A percentile compares a stretch with the other conserved stretches of the same genome.
Evolutionary conservation across 1,140 invertebrate species (phyloP).

Genomic region (Druon quercuslanigerum): DNA sequence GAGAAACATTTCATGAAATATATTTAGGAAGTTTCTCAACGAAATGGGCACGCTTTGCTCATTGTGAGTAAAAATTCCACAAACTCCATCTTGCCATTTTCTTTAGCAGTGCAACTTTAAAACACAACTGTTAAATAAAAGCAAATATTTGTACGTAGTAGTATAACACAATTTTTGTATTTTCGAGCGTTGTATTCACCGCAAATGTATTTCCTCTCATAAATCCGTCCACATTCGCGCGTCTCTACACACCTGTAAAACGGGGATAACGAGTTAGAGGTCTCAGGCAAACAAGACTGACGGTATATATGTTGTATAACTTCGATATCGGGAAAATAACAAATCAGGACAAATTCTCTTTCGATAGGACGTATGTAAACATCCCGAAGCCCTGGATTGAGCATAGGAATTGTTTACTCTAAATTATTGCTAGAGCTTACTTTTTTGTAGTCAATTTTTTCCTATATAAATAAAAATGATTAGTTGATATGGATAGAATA

Average conservation of each 20-base stretch:
- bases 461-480: background rate
- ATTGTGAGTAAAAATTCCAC: conserved; percentile 16
- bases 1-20: background rate
- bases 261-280: conserved; percentile 8
- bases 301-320: background rate
- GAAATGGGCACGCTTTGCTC: background rate
- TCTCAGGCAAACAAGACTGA: background rate
- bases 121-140: background rate
- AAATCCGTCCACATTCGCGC: background rate
- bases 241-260: background rate
- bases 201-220: conserved; percentile 1
- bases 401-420: background rate
- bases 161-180: too few relatives aligned
- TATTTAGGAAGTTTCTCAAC: background rate
- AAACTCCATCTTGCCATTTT: background rate
- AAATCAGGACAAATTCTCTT: conserved; percentile 8
- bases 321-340: conserved; percentile 20
- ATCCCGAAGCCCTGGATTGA: background rate
- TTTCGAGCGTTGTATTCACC: background rate
- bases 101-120: background rate
- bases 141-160: too few relatives aligned
- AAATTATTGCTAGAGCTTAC: background rate
- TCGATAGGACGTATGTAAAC: background rate
- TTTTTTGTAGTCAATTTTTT: background rate
- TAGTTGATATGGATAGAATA: too few relatives aligned